A percentile compares a stretch with the other conserved stretches of the same genome.
These are phyloP conservation scores for Myotis daubentonii DNA, from an alignment of 2,797 vertebrate genomes.

Conservation along the genomic window DNA sequence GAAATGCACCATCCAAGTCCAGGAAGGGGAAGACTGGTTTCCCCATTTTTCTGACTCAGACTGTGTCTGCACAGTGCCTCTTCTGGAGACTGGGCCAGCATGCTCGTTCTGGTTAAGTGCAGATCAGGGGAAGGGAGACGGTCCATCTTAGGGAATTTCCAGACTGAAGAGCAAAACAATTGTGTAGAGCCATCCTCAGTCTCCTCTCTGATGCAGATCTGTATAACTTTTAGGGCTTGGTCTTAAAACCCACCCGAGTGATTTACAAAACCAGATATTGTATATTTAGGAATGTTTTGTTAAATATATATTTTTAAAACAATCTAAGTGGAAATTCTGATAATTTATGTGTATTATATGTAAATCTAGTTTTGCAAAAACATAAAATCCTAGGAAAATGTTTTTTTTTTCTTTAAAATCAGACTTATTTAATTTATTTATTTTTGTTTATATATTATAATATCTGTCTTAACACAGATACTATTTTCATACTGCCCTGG, in stretches of 20 bases:
- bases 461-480: constrained; percentile 80
- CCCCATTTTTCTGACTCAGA: constrained; percentile 80
- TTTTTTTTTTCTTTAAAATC: constrained; percentile 71
- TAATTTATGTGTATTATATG: constrained; percentile 89
- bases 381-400: constrained; percentile 72
- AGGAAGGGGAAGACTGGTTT: constrained; percentile 63
- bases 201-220: constrained; percentile 75
- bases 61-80: constrained; percentile 74
- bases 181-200: constrained; percentile 42
- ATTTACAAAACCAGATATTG: constrained; percentile 80
- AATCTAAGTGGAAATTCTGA: constrained; percentile 81
- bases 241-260: constrained; percentile 71
- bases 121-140: background rate
- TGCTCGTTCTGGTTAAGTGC: background rate
- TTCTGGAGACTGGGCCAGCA: constrained; percentile 16
- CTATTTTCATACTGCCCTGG: constrained; percentile 84
- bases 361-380: constrained; percentile 86
- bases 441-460: constrained; percentile 83
- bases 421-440: constrained; percentile 89
- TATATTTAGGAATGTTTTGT: constrained; percentile 81
- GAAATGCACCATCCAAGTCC: constrained; percentile 76
- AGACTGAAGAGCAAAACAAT: background rate
- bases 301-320: constrained; percentile 84
- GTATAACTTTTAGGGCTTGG: constrained; percentile 78
- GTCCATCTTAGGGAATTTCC: background rate